Percentiles rank a stretch among this genome's conserved stretches.
Conservation (phyloP, 1,140 invertebrate species). For the Argopecten irradians region DNA sequence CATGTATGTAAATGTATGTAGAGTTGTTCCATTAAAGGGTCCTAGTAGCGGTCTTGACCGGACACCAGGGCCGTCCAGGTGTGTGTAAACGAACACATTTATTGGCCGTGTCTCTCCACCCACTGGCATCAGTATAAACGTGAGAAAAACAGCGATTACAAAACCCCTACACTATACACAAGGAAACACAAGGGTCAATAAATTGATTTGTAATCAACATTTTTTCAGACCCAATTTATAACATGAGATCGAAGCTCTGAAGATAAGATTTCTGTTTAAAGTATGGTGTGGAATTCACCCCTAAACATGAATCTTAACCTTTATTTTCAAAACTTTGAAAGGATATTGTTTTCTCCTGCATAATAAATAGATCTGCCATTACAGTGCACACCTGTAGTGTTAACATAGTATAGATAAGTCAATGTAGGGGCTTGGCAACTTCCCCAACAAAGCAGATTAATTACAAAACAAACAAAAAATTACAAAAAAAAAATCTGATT, state of each 20-base stretch:
- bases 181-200: background rate
- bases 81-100: background rate
- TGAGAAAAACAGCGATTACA: background rate
- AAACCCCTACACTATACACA: background rate
- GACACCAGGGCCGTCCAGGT: background rate
- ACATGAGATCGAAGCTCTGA: background rate
- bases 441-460: background rate
- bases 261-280: background rate
- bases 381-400: background rate
- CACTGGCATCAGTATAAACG: background rate
- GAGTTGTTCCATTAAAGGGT: background rate
- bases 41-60: background rate
- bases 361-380: background rate
- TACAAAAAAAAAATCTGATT: no score
- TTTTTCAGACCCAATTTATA: background rate
- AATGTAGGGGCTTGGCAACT: conserved; percentile 25
- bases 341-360: background rate
- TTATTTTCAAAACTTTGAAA: background rate
- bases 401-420: background rate
- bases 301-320: background rate
- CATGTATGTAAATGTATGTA: conserved; percentile 2
- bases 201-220: background rate
- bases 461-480: background rate
- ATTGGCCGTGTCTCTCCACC: background rate
- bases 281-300: background rate